Evolutionary conservation across 2,113 vertebrate genomes (phyloP), one percentile per base, ranked within the genome.

Genomic region (Phrynosoma platyrhinos): DNA sequence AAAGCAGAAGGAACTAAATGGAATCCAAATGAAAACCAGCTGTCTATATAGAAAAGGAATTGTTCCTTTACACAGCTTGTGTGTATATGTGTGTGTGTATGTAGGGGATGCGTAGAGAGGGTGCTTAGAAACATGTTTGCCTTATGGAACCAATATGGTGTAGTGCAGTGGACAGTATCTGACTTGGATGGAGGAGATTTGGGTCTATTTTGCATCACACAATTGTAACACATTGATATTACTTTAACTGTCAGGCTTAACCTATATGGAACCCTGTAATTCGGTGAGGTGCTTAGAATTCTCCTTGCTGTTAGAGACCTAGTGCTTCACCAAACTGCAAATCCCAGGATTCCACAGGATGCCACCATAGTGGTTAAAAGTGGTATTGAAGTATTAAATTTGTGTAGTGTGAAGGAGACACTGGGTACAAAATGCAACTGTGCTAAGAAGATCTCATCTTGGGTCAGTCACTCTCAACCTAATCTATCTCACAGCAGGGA

Each of bases 21-120:
- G 87, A 82, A 88, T 85, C 80, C 47, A 91, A 92, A 92, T 40
- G 0, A 90, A 76, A 86, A 13, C 72, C 62, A 83, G 81, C 62
- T 74, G 80, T 21, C 5, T 30, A 58, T 32, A 18, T 55, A 58
- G 62, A 66, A 83, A 88, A 87, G 30, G 14, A 13, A 83, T 52
- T 75, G 40, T 30, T 88, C 5, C 40, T 88, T 77, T 68, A 58
- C 23, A 53, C n/a, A 77, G 25, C 52, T 23, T 74, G 58, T 42
- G 13, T 32, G 16, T 3, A 2, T 81, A 62, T 81, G 8, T 68
- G 36, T n/a, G 36, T n/a, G 40, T 13, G 71, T 32, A 6, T 25
- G 27, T 21, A 71, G 69, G 12, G 32, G 13, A 18, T 62, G 18
- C 14, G 58, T 4, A 62, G 18, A 20, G n/a, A 9, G 18, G 47